Evolutionary conservation across 92 coral and sea anemone genomes (phyloP), one percentile per base, ranked within the genome.

Genomic region (Parazoanthus atlanticus): DNA sequence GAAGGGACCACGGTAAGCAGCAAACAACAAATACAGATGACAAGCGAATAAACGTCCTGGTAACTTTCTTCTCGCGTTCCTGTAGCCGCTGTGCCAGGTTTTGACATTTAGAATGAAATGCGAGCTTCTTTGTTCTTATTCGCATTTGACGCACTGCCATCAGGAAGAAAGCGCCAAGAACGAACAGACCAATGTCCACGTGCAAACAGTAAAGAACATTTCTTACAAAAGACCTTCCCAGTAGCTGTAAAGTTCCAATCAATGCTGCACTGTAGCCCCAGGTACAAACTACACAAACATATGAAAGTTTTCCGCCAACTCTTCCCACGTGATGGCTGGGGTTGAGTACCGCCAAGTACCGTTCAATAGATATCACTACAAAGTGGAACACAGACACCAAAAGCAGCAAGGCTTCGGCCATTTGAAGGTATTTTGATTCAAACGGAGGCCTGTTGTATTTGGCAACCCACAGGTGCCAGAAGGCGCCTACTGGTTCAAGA

Each of bases 1-100:
- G 89, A 21, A 94, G 74, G 71, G 93, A 90, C 96, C 94, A 94
- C 5, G 96, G 96, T 43, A 94, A 67, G 21, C 94, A 90, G 56
- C 94, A 94, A 25, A 86, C 79, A 16, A 94, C 65, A 67, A 94
- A 90, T 6, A 92, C 90, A 9, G 90, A 91, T 2, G 92, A 83
- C 92, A 92, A 92, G 1, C 87, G 12, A 21, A 90, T 86, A 73
- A 92, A 88, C 25, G 92, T 92, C 72, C 86, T 46, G 12, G 96
- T 92, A 1, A 92, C 94, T 78, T 90, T 94, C 33, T 85, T 89
- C 79, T 94, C 96, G 46, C 96, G 85, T 29, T 76, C 86, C 26
- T 81, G 47, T 6, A 93, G 88, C 30, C 93, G 47, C 9, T 75
- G 71, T 16, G 90, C 74, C 12, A 91, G 43, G 31, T 32, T 29